Base-by-base conservation (phyloP, 2,888 invertebrate genomes). In the Protula sp. region DNA sequence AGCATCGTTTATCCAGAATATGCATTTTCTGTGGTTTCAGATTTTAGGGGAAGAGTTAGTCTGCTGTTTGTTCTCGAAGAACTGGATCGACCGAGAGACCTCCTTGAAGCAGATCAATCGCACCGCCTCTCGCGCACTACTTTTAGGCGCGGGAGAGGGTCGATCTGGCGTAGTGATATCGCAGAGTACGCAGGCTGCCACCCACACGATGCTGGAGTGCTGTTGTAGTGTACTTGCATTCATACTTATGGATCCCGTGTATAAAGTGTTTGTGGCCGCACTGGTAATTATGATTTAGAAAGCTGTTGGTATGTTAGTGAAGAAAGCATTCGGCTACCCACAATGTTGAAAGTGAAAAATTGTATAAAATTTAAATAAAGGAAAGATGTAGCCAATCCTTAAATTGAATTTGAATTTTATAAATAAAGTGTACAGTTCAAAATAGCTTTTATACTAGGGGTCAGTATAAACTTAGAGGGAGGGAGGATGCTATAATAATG, bases 221-320 rank as follows among this genome's bases (percentile, higher is more conserved):
- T 77, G 80, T 60, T 79, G 79, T 57, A 73, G 74, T 59, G 75
- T 83, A 26, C 70, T 82, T 27, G 74, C 79, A 2, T 75, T 76
- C 67, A 74, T 80, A 70, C 77, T 76, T 61, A 74, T 75, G 30
- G 82, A 83, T 68, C 82, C 82, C 14, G 82, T 83, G 4, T 82
- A 82, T 68, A 79, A 77, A 67, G 50, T 50, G 24, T 83, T 81
- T 71, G 76, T 81, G 19, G 81, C 80, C 48, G 76, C 77, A 53
- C 65, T 83, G 72, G 82, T 82, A 66, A 72, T 81, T 74, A 9
- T 14, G 9, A 38, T 19, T 14, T 38, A 38, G 38, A 38, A 19
- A 19, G 38, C 38, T 38, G 9, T 38, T n/a, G n/a, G n/a, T n/a
- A n/a, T n/a, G n/a, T n/a, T n/a, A n/a, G n/a, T n/a, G n/a, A n/a